Conservation (phyloP, 2,888 invertebrate genomes). For the Eupsilia transversa region DNA sequence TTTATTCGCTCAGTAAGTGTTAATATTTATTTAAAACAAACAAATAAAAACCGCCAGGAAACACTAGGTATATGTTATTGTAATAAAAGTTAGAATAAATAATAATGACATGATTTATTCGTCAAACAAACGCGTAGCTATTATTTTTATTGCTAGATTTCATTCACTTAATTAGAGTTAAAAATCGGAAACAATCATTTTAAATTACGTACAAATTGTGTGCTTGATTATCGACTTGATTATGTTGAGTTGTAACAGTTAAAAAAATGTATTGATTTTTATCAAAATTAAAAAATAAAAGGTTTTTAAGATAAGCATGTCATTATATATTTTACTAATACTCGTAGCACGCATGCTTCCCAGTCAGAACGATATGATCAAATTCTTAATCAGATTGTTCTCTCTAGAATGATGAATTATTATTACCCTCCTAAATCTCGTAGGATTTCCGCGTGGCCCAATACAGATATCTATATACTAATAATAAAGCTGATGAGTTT, state of each 20-base stretch:
- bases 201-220: neutral
- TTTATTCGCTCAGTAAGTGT: no score
- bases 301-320: neutral
- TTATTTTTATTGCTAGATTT: neutral
- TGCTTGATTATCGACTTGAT: neutral
- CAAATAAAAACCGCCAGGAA: constrained; percentile 13
- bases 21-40: neutral
- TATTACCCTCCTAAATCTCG: neutral
- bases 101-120: neutral
- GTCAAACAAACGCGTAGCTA: neutral
- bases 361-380: neutral
- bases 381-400: neutral
- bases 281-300: neutral
- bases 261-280: neutral
- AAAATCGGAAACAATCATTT: neutral
- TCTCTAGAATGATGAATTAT: neutral
- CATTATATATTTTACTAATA: neutral
- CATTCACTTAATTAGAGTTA: constrained; percentile 3
- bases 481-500: no score
- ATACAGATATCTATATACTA: neutral
- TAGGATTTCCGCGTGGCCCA: neutral
- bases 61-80: constrained; percentile 12
- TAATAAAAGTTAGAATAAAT: constrained; percentile 11
- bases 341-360: neutral
- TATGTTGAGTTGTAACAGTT: neutral